phyloP scores from a whole-genome alignment of 2,113 vertebrate species.

The Origma solitaria region DNA sequence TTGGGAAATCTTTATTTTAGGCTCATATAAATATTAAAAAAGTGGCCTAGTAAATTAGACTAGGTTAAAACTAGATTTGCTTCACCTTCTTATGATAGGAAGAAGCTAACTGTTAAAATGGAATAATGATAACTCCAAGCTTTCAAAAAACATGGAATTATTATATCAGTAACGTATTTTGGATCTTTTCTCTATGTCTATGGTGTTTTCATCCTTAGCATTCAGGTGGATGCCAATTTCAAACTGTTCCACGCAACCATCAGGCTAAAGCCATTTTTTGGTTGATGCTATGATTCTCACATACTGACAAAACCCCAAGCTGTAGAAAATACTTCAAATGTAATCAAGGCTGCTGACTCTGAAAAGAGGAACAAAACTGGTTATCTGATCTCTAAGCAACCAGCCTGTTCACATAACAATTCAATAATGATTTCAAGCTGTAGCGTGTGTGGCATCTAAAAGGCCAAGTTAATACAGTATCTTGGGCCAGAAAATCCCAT shows the following conservation, averaged over 20 bases:
- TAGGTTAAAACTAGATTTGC: neutral
- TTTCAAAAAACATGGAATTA: neutral
- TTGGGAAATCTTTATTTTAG: slow-evolving; percentile 5
- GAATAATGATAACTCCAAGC: neutral
- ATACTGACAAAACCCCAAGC: neutral
- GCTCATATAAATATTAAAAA: neutral
- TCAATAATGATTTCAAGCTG: neutral
- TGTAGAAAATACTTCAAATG: neutral
- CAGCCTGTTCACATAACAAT: neutral
- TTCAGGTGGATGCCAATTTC: neutral
- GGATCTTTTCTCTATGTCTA: neutral
- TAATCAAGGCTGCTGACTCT: neutral
- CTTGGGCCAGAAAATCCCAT: neutral
- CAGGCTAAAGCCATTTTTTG: neutral
- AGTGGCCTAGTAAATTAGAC: neutral
- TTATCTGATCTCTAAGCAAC: neutral
- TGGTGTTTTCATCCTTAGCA: neutral
- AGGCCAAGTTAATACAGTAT: neutral
- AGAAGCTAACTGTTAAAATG: neutral
- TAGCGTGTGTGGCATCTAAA: neutral
- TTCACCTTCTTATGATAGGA: neutral
- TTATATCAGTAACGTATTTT: neutral
- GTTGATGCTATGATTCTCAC: neutral
- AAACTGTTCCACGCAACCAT: neutral
- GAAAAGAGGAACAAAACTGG: neutral